Conservation (phyloP, 1,140 invertebrate species). For the Drosophila suzukii region DNA sequence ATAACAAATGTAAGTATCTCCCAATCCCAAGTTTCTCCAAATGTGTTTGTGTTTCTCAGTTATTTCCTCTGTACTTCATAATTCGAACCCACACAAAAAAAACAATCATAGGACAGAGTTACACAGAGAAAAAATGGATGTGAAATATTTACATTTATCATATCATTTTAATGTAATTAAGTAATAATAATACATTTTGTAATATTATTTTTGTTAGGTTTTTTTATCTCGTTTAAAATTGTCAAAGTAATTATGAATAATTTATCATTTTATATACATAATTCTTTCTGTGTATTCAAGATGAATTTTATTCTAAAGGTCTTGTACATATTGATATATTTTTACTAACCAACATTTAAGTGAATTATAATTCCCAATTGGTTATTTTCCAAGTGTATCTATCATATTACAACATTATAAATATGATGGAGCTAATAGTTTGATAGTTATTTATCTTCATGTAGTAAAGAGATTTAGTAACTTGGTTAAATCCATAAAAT, state of each 20-base stretch:
- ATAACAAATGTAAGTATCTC: conserved; percentile 78
- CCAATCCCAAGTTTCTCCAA: conserved; percentile 20
- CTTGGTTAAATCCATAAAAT: no score
- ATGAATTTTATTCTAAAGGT: no score
- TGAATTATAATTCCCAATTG: background rate
- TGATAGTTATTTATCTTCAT: no score
- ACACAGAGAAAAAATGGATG: background rate
- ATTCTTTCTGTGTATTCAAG: background rate
- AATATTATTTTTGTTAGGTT: background rate
- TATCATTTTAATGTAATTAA: background rate
- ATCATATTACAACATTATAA: background rate
- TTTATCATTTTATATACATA: no score
- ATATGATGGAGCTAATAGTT: no score
- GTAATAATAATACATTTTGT: background rate
- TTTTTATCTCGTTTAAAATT: background rate
- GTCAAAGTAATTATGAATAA: background rate
- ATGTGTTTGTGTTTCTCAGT: conserved; percentile 47
- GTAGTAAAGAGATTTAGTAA: no score
- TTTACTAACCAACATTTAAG: background rate
- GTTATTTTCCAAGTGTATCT: background rate
- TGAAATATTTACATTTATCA: background rate
- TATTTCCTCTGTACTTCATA: conserved; percentile 73
- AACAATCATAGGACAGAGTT: background rate
- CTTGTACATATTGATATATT: no score
- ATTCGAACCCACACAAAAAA: conserved; percentile 61